Evolutionary conservation across 2,113 vertebrate genomes (phyloP).

Genomic region (Tragelaphus scriptus): DNA sequence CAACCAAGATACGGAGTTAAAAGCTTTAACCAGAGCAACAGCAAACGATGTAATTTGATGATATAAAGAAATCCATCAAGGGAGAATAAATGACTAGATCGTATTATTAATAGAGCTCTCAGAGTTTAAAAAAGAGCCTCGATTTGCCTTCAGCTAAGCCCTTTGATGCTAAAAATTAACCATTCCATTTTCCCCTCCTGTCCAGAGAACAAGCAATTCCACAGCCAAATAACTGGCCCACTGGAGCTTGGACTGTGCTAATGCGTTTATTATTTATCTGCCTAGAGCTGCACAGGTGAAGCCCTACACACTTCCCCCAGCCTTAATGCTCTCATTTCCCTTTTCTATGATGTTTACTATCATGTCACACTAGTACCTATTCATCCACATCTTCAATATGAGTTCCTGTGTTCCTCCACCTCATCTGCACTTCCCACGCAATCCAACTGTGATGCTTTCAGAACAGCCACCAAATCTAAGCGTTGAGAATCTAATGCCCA

Average conservation of each 20-base stretch:
- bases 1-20: neutral
- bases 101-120: constrained; percentile 26
- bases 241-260: neutral
- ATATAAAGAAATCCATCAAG: constrained; percentile 32
- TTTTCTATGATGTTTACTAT: neutral
- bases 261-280: constrained; percentile 16
- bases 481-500: neutral
- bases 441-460: neutral
- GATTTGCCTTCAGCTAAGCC: constrained; percentile 34
- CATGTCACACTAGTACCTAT: neutral
- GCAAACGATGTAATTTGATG: constrained; percentile 48
- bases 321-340: neutral
- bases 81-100: constrained; percentile 28
- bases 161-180: constrained; percentile 43
- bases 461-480: neutral
- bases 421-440: neutral
- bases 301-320: neutral
- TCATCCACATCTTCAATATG: neutral
- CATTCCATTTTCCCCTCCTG: neutral
- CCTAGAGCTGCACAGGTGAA: neutral
- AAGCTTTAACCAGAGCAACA: constrained; percentile 44
- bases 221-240: constrained; percentile 61
- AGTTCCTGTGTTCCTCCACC: neutral
- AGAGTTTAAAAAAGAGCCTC: constrained; percentile 14
- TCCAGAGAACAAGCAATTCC: constrained; percentile 66